Percentiles rank a stretch among this genome's conserved stretches.
These are phyloP conservation scores for Heterodera filipjevi DNA, from an alignment of 2,888 invertebrate species.

Conservation along the genomic window DNA sequence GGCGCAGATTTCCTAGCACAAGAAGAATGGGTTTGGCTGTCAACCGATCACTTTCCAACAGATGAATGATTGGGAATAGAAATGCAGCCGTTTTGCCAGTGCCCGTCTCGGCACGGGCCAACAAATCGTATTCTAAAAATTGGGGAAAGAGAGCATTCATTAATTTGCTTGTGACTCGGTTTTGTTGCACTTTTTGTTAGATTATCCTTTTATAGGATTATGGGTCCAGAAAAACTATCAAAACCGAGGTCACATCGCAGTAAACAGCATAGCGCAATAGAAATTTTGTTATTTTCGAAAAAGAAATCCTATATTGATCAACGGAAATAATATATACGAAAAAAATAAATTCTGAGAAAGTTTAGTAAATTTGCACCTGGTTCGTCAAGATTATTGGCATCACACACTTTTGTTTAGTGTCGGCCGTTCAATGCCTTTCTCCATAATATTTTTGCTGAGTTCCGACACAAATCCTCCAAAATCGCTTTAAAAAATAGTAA, in stretches of 20 bases:
- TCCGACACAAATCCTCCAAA: conserved; percentile 21
- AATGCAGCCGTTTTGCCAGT: conserved; percentile 31
- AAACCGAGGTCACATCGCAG: no score
- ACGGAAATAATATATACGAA: no score
- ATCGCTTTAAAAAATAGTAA: conserved; percentile 9
- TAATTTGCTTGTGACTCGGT: no score
- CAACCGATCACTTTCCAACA: conserved; percentile 13
- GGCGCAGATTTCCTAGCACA: not conserved
- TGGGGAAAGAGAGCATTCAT: no score
- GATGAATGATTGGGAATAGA: conserved; percentile 31
- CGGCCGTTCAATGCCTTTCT: conserved; percentile 26
- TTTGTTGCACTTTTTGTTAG: no score
- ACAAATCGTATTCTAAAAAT: conserved; percentile 27
- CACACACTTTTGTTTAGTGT: conserved; percentile 35
- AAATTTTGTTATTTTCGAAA: no score
- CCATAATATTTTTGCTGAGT: conserved; percentile 24
- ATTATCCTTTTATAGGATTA: no score
- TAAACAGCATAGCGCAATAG: no score
- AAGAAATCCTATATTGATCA: no score
- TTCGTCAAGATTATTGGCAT: conserved; percentile 31
- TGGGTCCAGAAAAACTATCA: no score
- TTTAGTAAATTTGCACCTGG: conserved; percentile 13
- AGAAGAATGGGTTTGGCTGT: not conserved
- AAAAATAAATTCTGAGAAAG: no score
- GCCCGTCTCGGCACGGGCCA: conserved; percentile 35